These are phyloP conservation scores for Piaya cayana DNA, from an alignment of 2,113 vertebrate species.

Conservation along the genomic window DNA sequence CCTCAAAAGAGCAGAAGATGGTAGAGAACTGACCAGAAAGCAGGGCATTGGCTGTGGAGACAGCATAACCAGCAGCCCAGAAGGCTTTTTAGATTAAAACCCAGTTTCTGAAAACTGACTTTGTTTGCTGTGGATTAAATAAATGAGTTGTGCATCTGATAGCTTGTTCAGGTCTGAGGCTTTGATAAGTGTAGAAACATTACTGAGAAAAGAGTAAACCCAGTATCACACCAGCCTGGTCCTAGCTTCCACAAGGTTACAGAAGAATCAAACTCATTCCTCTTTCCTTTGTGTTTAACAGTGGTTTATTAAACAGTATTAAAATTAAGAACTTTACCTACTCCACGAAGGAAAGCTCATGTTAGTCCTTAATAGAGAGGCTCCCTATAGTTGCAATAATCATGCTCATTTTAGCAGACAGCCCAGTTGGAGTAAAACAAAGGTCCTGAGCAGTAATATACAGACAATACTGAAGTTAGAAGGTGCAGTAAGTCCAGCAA, in stretches of 20 bases:
- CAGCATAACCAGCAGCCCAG: background rate
- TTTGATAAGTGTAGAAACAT: background rate
- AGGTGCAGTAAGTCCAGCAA: background rate
- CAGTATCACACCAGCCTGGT: background rate
- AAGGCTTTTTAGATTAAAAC: background rate
- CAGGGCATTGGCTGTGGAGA: background rate
- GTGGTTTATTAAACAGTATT: background rate
- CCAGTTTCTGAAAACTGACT: background rate
- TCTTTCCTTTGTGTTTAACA: background rate
- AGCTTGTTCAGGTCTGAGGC: background rate
- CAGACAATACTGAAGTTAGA: background rate
- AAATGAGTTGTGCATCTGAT: background rate
- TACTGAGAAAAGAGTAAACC: background rate
- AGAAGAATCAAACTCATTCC: background rate
- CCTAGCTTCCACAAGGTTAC: background rate
- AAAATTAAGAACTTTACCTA: background rate
- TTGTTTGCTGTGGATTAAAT: background rate
- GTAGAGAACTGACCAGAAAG: background rate
- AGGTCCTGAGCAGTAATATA: background rate
- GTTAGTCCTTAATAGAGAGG: background rate
- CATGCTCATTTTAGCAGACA: background rate
- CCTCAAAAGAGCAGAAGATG: background rate
- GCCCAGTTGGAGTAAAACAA: background rate
- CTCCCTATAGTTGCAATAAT: background rate
- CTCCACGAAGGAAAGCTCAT: background rate